Evolutionary conservation across 2,797 vertebrate species (phyloP).

Genomic region (Lepus townsendii): DNA sequence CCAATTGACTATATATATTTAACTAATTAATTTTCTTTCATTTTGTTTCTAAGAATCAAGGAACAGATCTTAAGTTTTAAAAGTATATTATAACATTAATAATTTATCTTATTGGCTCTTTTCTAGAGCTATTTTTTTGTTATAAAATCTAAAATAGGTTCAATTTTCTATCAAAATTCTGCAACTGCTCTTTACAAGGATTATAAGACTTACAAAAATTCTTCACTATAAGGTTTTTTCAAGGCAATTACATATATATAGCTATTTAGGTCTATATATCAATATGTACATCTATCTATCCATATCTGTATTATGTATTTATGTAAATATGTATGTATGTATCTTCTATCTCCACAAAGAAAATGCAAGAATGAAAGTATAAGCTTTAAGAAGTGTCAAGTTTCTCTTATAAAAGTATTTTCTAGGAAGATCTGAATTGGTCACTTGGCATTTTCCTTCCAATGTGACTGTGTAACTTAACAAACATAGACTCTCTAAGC

Average conservation of each 20-base stretch:
- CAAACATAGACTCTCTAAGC: background rate
- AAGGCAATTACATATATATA: background rate
- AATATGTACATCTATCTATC: background rate
- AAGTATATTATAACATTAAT: background rate
- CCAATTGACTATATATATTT: slow-evolving; percentile 10
- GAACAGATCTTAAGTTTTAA: background rate
- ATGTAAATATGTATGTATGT: background rate
- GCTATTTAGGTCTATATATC: background rate
- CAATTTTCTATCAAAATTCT: slow-evolving; percentile 35
- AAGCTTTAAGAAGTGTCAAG: background rate
- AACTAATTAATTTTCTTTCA: slow-evolving; percentile 21
- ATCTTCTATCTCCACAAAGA: background rate
- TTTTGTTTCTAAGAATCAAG: slow-evolving; percentile 42
- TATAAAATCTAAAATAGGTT: slow-evolving; percentile 43
- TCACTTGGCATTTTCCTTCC: slow-evolving; percentile 27
- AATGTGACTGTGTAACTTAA: background rate
- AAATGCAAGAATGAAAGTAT: background rate
- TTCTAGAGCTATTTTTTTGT: background rate
- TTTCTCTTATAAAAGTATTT: slow-evolving; percentile 25
- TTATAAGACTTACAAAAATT: slow-evolving; percentile 53
- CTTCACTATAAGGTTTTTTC: background rate
- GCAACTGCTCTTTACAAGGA: background rate
- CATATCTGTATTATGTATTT: too few species aligned
- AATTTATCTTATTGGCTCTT: slow-evolving; percentile 23
- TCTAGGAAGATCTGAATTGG: background rate